These are phyloP conservation scores for Zosterops borbonicus DNA, from an alignment of 2,113 vertebrate genomes.

Conservation along the genomic window DNA sequence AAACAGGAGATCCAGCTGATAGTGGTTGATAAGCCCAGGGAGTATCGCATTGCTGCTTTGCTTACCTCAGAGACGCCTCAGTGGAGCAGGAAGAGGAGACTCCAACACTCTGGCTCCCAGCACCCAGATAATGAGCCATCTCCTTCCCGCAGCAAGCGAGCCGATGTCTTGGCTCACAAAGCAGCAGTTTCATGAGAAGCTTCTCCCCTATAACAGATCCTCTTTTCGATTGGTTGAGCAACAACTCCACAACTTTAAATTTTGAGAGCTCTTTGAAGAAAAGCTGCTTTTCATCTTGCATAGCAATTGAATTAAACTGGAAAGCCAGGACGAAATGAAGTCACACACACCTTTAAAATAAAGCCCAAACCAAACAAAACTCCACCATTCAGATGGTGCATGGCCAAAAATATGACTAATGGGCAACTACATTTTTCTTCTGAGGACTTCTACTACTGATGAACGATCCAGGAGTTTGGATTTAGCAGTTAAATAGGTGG, in stretches of 20 bases:
- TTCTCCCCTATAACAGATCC: not conserved
- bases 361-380: not conserved
- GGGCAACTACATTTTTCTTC: not conserved
- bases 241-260: not conserved
- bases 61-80: not conserved
- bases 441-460: not conserved
- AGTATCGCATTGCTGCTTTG: not conserved
- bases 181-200: not conserved
- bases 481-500: not conserved
- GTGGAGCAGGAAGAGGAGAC: conserved; percentile 3
- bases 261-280: not conserved
- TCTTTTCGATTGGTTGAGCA: not conserved
- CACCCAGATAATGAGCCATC: not conserved
- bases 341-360: not conserved
- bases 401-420: not conserved
- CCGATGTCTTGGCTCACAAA: not conserved
- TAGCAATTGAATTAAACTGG: not conserved
- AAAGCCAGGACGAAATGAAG: not conserved
- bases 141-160: not conserved
- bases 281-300: not conserved
- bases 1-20: conserved; percentile 26
- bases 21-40: not conserved
- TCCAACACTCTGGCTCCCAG: not conserved
- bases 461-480: not conserved
- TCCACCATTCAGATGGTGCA: not conserved